These are phyloP conservation scores for Holothuria scabra DNA, from an alignment of 53 echinoderm and acorn worm genomes.

Conservation along the genomic window DNA sequence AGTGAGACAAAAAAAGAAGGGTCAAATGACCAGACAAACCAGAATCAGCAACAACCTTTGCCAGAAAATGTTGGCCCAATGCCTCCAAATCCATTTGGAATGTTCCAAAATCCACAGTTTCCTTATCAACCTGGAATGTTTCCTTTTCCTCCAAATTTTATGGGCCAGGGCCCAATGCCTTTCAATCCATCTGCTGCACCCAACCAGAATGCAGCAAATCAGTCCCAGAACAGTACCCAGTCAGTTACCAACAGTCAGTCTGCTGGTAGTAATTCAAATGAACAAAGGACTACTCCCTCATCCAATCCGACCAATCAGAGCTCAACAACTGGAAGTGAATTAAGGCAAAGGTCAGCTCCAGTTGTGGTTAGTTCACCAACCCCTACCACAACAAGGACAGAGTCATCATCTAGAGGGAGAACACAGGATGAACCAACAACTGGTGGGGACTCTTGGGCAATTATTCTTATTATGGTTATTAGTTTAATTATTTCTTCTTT, in stretches of 20 bases:
- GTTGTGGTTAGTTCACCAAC: not conserved
- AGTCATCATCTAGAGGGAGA: conserved; percentile 34
- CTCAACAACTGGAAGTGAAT: not conserved
- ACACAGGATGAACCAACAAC: not conserved
- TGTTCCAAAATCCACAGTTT: conserved; percentile 61
- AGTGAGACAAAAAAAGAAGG: not conserved
- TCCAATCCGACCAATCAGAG: not conserved
- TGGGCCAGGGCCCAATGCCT: conserved; percentile 56
- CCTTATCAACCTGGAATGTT: conserved; percentile 59
- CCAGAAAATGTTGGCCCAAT: conserved; percentile 17
- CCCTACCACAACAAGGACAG: not conserved
- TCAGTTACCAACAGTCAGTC: conserved; percentile 14
- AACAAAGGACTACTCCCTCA: conserved; percentile 26
- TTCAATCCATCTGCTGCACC: conserved; percentile 22
- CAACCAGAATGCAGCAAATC: conserved; percentile 16
- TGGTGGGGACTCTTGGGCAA: conserved; percentile 24
- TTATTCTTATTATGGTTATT: conserved; percentile 41
- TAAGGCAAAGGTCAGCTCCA: conserved; percentile 14
- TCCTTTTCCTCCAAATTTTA: conserved; percentile 71
- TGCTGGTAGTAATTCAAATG: not conserved
- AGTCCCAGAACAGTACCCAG: conserved; percentile 45
- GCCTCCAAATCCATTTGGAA: conserved; percentile 66
- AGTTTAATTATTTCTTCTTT: conserved; percentile 72
- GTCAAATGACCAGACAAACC: not conserved
- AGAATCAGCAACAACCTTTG: not conserved